A percentile compares a stretch with the other conserved stretches of the same genome.
Conservation (phyloP, 2,797 vertebrate genomes). For the Huso huso region DNA sequence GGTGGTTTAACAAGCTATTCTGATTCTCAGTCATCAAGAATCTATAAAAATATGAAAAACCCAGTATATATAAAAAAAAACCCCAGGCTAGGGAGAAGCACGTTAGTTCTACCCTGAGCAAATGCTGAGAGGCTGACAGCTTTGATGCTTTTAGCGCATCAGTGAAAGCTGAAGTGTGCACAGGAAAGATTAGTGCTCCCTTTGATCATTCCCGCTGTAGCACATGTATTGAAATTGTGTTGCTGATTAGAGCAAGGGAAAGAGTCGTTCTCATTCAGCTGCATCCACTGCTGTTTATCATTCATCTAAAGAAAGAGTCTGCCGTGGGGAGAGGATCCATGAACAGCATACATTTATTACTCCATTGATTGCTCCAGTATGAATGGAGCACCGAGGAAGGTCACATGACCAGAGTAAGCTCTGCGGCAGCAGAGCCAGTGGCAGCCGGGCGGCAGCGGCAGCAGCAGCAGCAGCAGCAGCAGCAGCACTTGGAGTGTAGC, state of each 20-base stretch:
- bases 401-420: slow-evolving; percentile 21
- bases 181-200: slow-evolving; percentile 11
- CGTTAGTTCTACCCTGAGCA: neutral
- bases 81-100: neutral
- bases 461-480: slow-evolving; percentile 9
- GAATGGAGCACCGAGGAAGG: slow-evolving; percentile 24
- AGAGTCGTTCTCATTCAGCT: slow-evolving; percentile 15
- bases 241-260: neutral
- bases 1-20: neutral
- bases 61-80: neutral
- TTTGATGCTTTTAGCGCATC: slow-evolving; percentile 8
- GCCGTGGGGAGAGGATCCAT: slow-evolving; percentile 5
- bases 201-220: slow-evolving; percentile 12
- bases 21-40: neutral
- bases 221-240: slow-evolving; percentile 15
- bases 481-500: slow-evolving; percentile 18
- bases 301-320: slow-evolving; percentile 9
- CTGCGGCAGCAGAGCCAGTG: slow-evolving; percentile 5
- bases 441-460: slow-evolving; percentile 7
- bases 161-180: neutral
- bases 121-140: neutral
- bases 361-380: slow-evolving; percentile 25
- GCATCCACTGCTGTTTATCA: slow-evolving; percentile 16
- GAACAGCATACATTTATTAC: slow-evolving; percentile 16
- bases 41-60: neutral